phyloP scores from a whole-genome alignment of 2,113 vertebrate species.

The Pelobates fuscus region DNA sequence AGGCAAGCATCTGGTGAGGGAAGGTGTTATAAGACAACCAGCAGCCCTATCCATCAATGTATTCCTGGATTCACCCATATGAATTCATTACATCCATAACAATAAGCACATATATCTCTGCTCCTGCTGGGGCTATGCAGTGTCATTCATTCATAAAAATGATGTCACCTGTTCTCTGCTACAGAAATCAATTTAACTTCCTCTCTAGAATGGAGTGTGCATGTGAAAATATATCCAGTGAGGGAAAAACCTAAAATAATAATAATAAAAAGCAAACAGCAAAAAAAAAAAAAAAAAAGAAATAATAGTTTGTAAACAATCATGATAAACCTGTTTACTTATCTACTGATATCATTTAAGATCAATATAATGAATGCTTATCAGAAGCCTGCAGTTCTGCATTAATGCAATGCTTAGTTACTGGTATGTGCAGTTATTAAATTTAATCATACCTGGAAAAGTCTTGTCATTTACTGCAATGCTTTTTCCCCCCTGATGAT shows the following conservation, averaged over 20 bases:
- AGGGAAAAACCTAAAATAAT: too few species aligned
- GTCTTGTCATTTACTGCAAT: constrained; percentile 17
- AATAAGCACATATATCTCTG: not conserved
- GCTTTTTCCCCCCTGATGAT: not conserved
- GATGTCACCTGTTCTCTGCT: not conserved
- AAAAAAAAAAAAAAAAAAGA: too few species aligned
- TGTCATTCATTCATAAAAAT: too few species aligned
- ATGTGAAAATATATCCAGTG: not conserved
- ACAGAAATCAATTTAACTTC: not conserved
- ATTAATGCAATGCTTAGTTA: not conserved
- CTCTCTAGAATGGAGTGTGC: too few species aligned
- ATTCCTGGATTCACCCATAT: constrained; percentile 4
- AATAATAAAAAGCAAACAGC: too few species aligned
- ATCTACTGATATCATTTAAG: not conserved
- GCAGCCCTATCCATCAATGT: constrained; percentile 42
- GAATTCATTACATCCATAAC: constrained; percentile 19
- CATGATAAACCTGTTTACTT: not conserved
- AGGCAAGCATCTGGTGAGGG: constrained; percentile 45
- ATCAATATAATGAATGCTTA: constrained; percentile 18
- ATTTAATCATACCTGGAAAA: constrained; percentile 26
- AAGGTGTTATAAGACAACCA: constrained; percentile 36
- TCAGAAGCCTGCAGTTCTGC: constrained; percentile 4
- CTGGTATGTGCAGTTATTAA: constrained; percentile 9
- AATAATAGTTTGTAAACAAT: too few species aligned
- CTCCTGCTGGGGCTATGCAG: not conserved